Conservation (phyloP, 1,140 invertebrate genomes). For the Spodoptera litura region DNA sequence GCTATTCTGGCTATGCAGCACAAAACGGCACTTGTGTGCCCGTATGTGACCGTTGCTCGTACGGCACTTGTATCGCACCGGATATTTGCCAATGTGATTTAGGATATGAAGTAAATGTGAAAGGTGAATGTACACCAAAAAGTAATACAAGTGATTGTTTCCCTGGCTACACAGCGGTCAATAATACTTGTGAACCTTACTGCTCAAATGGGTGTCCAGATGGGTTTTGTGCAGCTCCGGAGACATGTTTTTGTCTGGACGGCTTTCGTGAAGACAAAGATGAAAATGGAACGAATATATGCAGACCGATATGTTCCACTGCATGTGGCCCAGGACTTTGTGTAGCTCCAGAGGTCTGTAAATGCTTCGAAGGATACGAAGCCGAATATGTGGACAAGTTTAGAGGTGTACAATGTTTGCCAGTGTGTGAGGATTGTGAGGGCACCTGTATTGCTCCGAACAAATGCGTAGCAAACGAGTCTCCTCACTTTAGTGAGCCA, state of each 20-base stretch:
- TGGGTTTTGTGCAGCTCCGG: background rate
- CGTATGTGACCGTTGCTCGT: background rate
- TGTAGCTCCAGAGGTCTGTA: background rate
- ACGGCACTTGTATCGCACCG: background rate
- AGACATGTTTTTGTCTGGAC: background rate
- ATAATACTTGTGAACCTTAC: background rate
- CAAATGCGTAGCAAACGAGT: background rate
- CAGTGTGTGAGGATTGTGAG: background rate
- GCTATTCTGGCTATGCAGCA: background rate
- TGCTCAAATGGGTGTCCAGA: background rate
- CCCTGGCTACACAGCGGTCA: background rate
- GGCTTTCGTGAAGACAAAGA: background rate
- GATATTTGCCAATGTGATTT: background rate
- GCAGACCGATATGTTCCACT: background rate
- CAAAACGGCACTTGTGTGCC: constrained; percentile 9
- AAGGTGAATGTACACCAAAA: background rate
- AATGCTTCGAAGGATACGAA: background rate
- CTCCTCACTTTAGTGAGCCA: no score
- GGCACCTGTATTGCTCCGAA: background rate
- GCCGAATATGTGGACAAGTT: no score
- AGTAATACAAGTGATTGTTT: background rate
- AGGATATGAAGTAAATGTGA: constrained; percentile 1
- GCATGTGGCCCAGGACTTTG: constrained; percentile 1
- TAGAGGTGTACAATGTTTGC: no score
- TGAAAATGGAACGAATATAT: background rate